phyloP scores from a whole-genome alignment of 2,797 vertebrate genomes.

The Phoeniculus purpureus region DNA sequence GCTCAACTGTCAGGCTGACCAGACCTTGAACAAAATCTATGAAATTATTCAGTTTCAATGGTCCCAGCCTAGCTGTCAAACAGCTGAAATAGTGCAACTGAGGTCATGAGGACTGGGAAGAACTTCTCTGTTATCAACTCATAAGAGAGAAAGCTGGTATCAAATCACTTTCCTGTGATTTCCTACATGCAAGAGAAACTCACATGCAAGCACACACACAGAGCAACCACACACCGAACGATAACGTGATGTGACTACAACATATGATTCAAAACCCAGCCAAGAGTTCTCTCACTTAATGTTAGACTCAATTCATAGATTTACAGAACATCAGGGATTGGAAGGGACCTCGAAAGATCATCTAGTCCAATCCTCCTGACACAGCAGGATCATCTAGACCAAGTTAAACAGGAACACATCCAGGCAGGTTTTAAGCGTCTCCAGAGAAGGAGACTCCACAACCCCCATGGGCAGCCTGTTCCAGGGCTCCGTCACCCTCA shows the following conservation, averaged over 20 bases:
- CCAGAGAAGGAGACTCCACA: no score
- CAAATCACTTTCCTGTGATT: background rate
- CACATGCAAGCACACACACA: background rate
- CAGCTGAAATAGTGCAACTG: background rate
- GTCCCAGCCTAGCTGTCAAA: background rate
- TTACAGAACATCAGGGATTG: no score
- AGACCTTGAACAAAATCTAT: background rate
- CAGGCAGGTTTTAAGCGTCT: no score
- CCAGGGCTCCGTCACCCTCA: no score
- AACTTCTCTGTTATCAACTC: background rate
- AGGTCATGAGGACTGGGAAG: background rate
- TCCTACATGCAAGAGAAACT: background rate
- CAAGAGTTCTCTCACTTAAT: background rate
- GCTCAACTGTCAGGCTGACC: background rate
- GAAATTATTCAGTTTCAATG: accelerated
- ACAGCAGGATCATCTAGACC: no score
- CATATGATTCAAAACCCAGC: background rate
- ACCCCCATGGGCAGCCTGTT: no score
- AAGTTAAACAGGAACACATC: no score
- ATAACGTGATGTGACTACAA: background rate
- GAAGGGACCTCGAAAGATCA: no score
- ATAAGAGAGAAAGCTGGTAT: background rate
- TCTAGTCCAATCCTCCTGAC: no score
- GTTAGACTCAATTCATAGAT: background rate
- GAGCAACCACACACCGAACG: background rate